Evolutionary conservation across 2,113 vertebrate genomes (phyloP), one percentile per base, ranked within the genome.

Genomic region (Labeo rohita): DNA sequence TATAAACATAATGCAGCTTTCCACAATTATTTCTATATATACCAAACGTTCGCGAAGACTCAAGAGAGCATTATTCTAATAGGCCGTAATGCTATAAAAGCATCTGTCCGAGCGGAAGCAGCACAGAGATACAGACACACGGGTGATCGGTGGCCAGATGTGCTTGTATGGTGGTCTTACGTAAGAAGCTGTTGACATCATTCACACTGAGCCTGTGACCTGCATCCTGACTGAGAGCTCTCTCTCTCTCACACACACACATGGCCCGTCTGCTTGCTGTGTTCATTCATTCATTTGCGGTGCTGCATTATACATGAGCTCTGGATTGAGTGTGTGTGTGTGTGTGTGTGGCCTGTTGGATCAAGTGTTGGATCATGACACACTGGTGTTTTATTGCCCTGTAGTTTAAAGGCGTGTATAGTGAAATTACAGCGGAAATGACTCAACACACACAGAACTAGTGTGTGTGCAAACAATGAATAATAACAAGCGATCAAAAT

Each of bases 111-210:
- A 21, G 8, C 16, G 13, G 50, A 12, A 65, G 11, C 23, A 34
- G 63, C 65, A 15, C n/a, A 65, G 61, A 63, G 2, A 6, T 6
- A 56, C 54, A 56, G 15, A 56, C 54, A 56, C 54, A 3, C 28
- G 5, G 6, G 34, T 36, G 13, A 68, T 15, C 34, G 1, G 15
- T 11, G 34, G 36, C 45, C 80, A 68, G 80, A 82, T 82, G 80
- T 52, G 65, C 23, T 4, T 66, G 45, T 82, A 11, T 54, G 61
- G 63, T 39, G 76, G 15, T 70, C 43, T 86, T 80, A 39, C 8
- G 23, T 74, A 86, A 86, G 52, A 72, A 77, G 80, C 56, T 83
- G 85, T 76, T 66, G 47, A 85, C 39, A 21, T n/a, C 16, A 81
- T 49, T 54, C 68, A 88, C 0, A 4, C 85, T 39, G 52, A 34